Evolutionary conservation across 2,888 invertebrate species (phyloP).

Genomic region (Nyleta sp.): DNA sequence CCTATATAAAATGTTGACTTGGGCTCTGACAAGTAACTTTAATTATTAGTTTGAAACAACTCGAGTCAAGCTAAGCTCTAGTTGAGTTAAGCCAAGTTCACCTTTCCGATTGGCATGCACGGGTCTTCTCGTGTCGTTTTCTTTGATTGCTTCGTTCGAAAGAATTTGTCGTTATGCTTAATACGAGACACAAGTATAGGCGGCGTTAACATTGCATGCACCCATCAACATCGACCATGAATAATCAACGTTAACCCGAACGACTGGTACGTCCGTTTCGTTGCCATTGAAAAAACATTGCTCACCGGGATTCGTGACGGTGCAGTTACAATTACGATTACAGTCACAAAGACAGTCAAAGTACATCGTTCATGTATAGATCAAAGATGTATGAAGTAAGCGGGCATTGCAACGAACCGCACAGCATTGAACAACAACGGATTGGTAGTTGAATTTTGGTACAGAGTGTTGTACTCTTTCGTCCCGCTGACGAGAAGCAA

Average conservation of each 20-base stretch:
- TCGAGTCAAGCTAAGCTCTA: too few relatives aligned
- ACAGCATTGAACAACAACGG: constrained; percentile 30
- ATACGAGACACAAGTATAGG: constrained; percentile 50
- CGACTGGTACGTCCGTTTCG: constrained; percentile 29
- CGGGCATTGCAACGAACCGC: constrained; percentile 41
- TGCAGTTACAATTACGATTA: constrained; percentile 26
- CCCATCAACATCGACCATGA: constrained; percentile 72
- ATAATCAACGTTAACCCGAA: constrained; percentile 47
- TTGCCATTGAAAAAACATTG: constrained; percentile 38
- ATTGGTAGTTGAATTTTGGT: constrained; percentile 17
- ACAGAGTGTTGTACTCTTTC: constrained; percentile 31
- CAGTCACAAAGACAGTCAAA: too few relatives aligned
- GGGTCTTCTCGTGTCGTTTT: constrained; percentile 58
- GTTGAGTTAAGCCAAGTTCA: constrained; percentile 3
- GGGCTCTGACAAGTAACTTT: too few relatives aligned
- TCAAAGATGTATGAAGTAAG: constrained; percentile 1
- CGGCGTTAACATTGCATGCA: constrained; percentile 76
- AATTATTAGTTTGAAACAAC: too few relatives aligned
- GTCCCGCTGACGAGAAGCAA: constrained; percentile 52
- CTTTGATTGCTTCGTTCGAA: constrained; percentile 31
- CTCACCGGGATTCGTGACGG: background rate
- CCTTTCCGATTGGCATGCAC: constrained; percentile 19
- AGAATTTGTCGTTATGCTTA: constrained; percentile 16
- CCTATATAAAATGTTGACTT: too few relatives aligned
- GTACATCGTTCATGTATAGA: constrained; percentile 1